Evolutionary conservation across 2,888 invertebrate genomes (phyloP), one percentile per base, ranked within the genome.

Genomic region (Parascotia fuliginaria): DNA sequence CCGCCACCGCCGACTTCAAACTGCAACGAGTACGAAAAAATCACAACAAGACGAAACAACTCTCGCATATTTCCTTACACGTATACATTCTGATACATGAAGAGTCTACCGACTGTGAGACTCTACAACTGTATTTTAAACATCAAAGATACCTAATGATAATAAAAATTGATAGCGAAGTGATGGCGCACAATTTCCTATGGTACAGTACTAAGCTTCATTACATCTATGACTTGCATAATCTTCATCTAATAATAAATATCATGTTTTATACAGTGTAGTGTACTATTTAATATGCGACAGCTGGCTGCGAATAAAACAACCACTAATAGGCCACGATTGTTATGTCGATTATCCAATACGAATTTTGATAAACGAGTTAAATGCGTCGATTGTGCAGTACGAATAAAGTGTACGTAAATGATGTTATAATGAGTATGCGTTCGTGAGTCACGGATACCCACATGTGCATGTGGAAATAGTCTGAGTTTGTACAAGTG

Each of bases 391-490:
- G 59, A 46, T 49, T 62, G 66, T 65, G 61, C 68, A 54, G 66
- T 70, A 80, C 79, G 77, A 81, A 82, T 77, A 74, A 70, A 72
- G 76, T 72, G 76, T 75, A 77, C 75, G 77, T 80, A 79, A 82
- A 83, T 74, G 74, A 77, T 79, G 73, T 78, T 77, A 74, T 78
- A 83, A 82, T 79, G 82, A 64, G 75, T 79, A 77, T 81, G 81
- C 83, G 79, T 85, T 83, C 87, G 88, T 90, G 90, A 91, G 82
- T 91, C 90, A 90, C 86, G 81, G 81, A 73, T 75, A 77, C 65
- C 79, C 85, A 85, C 85, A 89, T 87, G 87, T 86, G 89, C 83
- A 83, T 81, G 84, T 89, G 83, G 87, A 88, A 89, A 89, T 89
- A 87, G 86, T 82, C 81, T 73, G 77, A 81, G 79, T 81, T 81